These are phyloP conservation scores for Anhinga anhinga DNA, from an alignment of 2,113 vertebrate species.

Conservation along the genomic window DNA sequence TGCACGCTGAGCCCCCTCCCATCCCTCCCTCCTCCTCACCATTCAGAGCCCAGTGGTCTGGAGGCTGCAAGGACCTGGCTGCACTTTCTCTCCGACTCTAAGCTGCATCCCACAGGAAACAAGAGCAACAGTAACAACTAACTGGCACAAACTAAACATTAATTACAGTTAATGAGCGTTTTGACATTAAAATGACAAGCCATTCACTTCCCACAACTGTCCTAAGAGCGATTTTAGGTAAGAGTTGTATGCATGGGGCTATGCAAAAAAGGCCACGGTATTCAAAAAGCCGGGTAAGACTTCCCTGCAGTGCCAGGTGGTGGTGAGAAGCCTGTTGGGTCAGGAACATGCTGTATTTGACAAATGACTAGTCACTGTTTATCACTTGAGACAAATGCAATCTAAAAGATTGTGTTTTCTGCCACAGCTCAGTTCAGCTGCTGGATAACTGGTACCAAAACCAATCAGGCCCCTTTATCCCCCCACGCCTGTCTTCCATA, in stretches of 20 bases:
- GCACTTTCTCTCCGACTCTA: not conserved
- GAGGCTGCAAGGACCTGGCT: not conserved
- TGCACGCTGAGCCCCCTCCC: not conserved
- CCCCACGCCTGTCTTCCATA: not conserved
- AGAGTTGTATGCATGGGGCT: not conserved
- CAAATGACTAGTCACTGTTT: not conserved
- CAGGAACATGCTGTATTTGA: not conserved
- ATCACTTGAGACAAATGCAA: slow-evolving; percentile 21
- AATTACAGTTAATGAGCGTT: not conserved
- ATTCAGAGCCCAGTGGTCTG: not conserved
- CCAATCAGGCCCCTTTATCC: slow-evolving; percentile 14
- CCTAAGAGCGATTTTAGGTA: not conserved
- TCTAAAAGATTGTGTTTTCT: not conserved
- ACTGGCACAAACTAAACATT: not conserved
- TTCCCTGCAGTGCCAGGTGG: not conserved
- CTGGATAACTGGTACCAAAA: slow-evolving; percentile 27
- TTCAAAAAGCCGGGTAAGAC: not conserved
- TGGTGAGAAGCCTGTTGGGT: not conserved
- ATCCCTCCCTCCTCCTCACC: not conserved
- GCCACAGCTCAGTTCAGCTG: slow-evolving; percentile 16
- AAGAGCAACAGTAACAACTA: not conserved
- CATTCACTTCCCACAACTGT: not conserved
- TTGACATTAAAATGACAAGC: not conserved
- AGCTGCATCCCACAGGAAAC: not conserved
- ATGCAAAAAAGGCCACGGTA: not conserved